Conservation (phyloP, 2,888 invertebrate genomes). For the Rhimphoctona megacephalus region DNA sequence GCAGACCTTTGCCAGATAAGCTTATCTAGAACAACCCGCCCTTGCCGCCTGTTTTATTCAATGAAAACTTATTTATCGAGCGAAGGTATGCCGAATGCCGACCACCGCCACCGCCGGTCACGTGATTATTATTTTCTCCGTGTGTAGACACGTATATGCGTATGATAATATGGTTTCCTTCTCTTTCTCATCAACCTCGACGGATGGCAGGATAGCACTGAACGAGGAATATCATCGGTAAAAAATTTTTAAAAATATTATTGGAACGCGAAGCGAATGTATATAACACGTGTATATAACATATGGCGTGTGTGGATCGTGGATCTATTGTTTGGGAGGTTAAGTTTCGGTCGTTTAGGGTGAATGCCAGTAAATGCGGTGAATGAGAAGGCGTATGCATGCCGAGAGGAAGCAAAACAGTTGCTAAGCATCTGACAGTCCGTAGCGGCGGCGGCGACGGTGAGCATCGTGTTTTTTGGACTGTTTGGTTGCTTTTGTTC, state of each 20-base stretch:
- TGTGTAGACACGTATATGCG: too few relatives aligned
- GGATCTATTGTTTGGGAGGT: neutral
- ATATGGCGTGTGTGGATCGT: too few relatives aligned
- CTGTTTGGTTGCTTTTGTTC: neutral
- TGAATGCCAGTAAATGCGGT: neutral
- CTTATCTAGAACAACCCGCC: too few relatives aligned
- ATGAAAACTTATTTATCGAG: neutral
- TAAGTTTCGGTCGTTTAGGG: neutral
- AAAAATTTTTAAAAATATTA: constrained; percentile 1
- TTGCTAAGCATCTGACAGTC: constrained; percentile 80
- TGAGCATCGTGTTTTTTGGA: neutral
- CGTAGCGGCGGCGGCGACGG: neutral
- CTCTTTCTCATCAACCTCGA: neutral
- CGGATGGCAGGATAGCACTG: neutral
- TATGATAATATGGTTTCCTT: too few relatives aligned
- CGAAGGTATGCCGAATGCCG: neutral
- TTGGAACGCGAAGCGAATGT: neutral
- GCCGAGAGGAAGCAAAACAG: constrained; percentile 63
- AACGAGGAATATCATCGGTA: neutral
- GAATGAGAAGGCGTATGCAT: neutral
- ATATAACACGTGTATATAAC: too few relatives aligned
- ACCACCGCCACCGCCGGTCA: neutral
- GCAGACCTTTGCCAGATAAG: too few relatives aligned
- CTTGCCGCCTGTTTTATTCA: neutral
- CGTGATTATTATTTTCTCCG: neutral